Base-by-base conservation (phyloP, 2,113 vertebrate species). In the Hiodon tergisus region DNA sequence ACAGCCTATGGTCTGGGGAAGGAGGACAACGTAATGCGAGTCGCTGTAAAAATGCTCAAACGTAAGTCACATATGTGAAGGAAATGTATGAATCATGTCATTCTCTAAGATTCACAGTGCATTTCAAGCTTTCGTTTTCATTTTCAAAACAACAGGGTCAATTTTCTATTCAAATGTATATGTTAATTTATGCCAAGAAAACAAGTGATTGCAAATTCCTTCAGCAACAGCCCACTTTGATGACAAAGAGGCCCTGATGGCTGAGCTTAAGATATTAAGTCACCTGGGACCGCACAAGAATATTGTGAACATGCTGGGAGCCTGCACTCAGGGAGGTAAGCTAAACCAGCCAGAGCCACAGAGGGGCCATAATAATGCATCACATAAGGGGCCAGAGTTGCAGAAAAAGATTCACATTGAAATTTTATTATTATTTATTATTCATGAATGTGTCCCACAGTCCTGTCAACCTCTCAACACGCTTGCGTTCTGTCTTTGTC, bases 31-130 rank as follows among this genome's bases (percentile, higher is more conserved):
- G 92, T 94, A 0, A 90, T 94, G 55, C 97, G 93, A 47, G 97
- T 99, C 13, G 97, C 97, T 6, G 97, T 99, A 75, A 99, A 99
- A 87, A 98, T 99, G 97, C 92, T 98, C 0, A 98, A 99, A 84
- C 92, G 97, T 98, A 86, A 95, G 95, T 9, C 54, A 4, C 46
- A 6, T 8, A 4, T 60, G 13, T 53, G 31, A 31, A 2, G 31
- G 31, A 31, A 31, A 31, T 31, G 31, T 31, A 31, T 31, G 31
- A 31, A 31, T 31, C 31, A 31, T 31, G 2, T 31, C 31, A 31
- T 31, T 31, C 31, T 31, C 31, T 31, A 31, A 31, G 31, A 31
- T 31, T 31, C 31, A 31, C 31, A 31, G 31, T 31, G 31, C 31
- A 31, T 31, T 31, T 31, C 31, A 31, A 31, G 31, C 31, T 31